Evolutionary conservation across 2,888 invertebrate species (phyloP), one percentile per base, ranked within the genome.

Genomic region (Meghimatium bilineatum): DNA sequence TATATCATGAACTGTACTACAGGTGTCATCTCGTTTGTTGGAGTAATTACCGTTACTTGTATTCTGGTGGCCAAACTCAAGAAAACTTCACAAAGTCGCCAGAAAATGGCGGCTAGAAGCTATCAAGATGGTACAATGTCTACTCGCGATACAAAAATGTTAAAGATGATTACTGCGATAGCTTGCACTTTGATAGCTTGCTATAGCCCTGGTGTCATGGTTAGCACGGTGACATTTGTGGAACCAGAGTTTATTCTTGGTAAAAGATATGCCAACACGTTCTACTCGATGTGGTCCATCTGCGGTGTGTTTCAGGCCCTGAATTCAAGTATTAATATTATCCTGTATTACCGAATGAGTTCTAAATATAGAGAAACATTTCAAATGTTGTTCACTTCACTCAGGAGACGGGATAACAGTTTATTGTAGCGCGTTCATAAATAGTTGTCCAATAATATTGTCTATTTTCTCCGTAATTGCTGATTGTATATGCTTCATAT

Each of bases 341-440:
- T 69, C 3, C 23, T 80, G 36, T 71, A 71, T 44, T 71, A 71
- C 52, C 14, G 8, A 12, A 80, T 80, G 69, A 80, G 69, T 26
- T 63, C 52, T 1, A 80, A 71, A 5, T 71, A 80, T 56, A 67
- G 56, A 23, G 36, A 71, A 5, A 80, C 71, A 1, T 36, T 77
- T 0, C 63, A 29, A 1, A 20, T n/a, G 1, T 10, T 71, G 67
- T 67, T 67, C 36, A 36, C 12, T 12, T 44, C 44, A 44, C 12
- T 5, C 44, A 44, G 44, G 12, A 5, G 44, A 14, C 66, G 66
- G 23, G 6, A 44, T 44, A 12, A 44, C 12, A 44, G 44, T 44
- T 44, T 44, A 12, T 12, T n/a, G n/a, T n/a, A n/a, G n/a, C n/a
- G n/a, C n/a, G n/a, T n/a, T n/a, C n/a, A n/a, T n/a, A n/a, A n/a